Percentiles rank a stretch among this genome's conserved stretches.
Evolutionary conservation across 2,888 invertebrate species (phyloP).

Genomic region (Cantharis lateralis): DNA sequence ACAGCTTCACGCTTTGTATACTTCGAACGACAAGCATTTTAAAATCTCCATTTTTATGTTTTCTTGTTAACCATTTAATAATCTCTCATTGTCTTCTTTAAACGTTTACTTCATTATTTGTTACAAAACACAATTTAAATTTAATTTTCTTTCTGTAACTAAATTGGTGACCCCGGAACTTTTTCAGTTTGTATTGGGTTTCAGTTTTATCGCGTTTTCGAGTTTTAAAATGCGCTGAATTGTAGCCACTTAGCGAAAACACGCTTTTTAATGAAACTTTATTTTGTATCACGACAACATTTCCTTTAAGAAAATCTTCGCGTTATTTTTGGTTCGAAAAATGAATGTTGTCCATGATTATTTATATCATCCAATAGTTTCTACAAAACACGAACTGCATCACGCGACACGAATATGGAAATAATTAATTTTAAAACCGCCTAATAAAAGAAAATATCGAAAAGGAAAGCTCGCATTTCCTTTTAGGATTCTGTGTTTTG

Average conservation of each 20-base stretch:
- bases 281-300: background rate
- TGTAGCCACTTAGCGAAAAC: background rate
- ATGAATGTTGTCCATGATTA: background rate
- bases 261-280: background rate
- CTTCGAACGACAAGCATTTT: background rate
- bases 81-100: background rate
- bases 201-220: background rate
- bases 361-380: background rate
- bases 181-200: background rate
- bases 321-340: background rate
- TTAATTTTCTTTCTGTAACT: background rate
- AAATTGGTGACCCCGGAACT: background rate
- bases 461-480: background rate
- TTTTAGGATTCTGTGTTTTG: background rate
- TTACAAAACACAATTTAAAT: background rate
- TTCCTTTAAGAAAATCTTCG: background rate
- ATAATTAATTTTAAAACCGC: background rate
- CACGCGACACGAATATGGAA: background rate
- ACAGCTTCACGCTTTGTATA: background rate
- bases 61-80: background rate
- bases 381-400: background rate
- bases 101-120: background rate
- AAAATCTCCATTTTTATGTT: background rate
- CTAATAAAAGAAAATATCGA: background rate
- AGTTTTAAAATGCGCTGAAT: background rate